phyloP scores from a whole-genome alignment of 2,797 vertebrate genomes.

The Parauchenoglanis ngamensis region DNA sequence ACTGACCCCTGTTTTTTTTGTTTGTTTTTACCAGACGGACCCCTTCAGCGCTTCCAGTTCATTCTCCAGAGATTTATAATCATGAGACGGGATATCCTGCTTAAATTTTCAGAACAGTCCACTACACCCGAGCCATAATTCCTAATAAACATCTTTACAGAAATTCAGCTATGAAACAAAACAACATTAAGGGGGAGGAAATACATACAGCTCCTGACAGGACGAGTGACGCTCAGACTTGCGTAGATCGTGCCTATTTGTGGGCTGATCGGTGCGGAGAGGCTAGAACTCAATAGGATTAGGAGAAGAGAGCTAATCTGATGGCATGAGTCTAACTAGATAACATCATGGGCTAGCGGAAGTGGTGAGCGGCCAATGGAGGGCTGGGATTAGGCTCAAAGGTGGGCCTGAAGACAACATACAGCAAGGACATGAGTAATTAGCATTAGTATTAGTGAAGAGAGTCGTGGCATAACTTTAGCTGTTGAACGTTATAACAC shows the following conservation, averaged over 20 bases:
- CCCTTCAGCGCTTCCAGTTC: background rate
- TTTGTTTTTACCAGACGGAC: background rate
- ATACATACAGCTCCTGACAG: constrained; percentile 24
- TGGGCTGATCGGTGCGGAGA: constrained; percentile 40
- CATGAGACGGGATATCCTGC: background rate
- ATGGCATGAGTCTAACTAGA: constrained; percentile 10
- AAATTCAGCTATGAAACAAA: background rate
- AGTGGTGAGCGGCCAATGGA: constrained; percentile 37
- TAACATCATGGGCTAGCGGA: constrained; percentile 23
- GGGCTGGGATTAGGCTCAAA: constrained; percentile 21
- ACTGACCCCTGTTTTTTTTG: background rate
- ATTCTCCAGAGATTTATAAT: background rate
- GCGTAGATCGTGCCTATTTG: constrained; percentile 51
- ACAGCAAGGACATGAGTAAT: background rate
- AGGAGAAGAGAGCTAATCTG: constrained; percentile 50
- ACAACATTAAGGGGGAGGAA: background rate
- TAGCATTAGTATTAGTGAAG: background rate
- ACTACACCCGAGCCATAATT: background rate
- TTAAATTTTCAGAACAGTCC: background rate
- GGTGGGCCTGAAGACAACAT: background rate
- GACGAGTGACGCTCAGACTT: constrained; percentile 5
- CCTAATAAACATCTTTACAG: background rate
- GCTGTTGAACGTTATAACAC: no score
- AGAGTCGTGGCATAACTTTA: background rate
- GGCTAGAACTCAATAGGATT: constrained; percentile 54